Conservation (phyloP, 2,888 invertebrate genomes). For the Drosophila formosana region DNA sequence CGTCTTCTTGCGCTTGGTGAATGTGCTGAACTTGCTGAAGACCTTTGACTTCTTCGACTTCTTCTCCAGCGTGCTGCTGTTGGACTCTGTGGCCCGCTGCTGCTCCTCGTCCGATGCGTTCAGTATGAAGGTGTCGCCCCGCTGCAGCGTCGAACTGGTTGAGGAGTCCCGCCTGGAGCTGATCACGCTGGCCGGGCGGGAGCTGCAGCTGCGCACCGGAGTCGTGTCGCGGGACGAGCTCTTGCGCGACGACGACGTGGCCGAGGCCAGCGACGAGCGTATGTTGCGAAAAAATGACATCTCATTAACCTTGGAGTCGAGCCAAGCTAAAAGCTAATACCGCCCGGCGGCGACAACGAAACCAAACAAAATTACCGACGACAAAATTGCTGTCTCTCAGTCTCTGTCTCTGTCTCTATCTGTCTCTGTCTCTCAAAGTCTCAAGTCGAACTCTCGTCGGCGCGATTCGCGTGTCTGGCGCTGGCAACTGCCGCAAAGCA, state of each 20-base stretch:
- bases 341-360: constrained; percentile 16
- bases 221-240: constrained; percentile 83
- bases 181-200: constrained; percentile 75
- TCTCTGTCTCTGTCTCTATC: background rate
- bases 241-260: constrained; percentile 66
- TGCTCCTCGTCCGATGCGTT: constrained; percentile 65
- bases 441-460: background rate
- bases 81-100: constrained; percentile 58
- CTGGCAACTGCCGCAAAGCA: constrained; percentile 66
- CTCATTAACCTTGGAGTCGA: constrained; percentile 43
- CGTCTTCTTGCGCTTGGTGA: constrained; percentile 83
- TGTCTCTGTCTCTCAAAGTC: constrained; percentile 8
- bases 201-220: constrained; percentile 71
- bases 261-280: constrained; percentile 78
- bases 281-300: constrained; percentile 85
- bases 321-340: background rate
- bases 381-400: background rate
- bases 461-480: constrained; percentile 55
- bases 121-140: constrained; percentile 84
- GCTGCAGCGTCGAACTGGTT: constrained; percentile 78
- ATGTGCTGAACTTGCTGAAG: constrained; percentile 83
- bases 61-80: constrained; percentile 79
- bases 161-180: constrained; percentile 76
- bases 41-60: constrained; percentile 82
- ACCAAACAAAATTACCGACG: background rate